A percentile compares a stretch with the other conserved stretches of the same genome.
These are phyloP conservation scores for Tetropium fuscum DNA, from an alignment of 2,888 invertebrate species.

Conservation along the genomic window DNA sequence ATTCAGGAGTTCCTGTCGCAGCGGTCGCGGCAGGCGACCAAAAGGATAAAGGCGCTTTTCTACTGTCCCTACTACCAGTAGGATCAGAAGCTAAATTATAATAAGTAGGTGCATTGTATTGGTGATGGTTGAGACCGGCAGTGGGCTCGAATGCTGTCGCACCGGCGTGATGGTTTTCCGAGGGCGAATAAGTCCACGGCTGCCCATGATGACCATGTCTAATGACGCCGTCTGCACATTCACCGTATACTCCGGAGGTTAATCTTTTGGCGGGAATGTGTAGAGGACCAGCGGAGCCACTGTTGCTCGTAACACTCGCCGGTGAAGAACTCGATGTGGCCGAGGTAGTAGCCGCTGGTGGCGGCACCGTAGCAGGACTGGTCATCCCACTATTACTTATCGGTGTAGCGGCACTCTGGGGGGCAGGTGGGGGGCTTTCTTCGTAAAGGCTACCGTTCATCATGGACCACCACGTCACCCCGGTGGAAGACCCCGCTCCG, in stretches of 20 bases:
- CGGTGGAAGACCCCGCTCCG: constrained; percentile 86
- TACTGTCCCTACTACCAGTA: constrained; percentile 72
- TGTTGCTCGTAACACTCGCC: constrained; percentile 73
- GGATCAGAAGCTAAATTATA: constrained; percentile 79
- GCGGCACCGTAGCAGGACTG: constrained; percentile 65
- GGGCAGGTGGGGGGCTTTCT: constrained; percentile 73
- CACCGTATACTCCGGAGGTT: constrained; percentile 68
- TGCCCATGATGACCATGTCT: constrained; percentile 78
- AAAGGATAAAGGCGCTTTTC: constrained; percentile 73
- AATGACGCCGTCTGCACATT: constrained; percentile 76
- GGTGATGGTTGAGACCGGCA: constrained; percentile 73
- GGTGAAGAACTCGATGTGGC: constrained; percentile 74
- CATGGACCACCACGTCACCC: constrained; percentile 88
- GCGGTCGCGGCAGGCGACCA: constrained; percentile 76
- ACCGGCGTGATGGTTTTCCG: constrained; percentile 68
- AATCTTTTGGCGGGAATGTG: constrained; percentile 91
- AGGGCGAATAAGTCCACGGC: constrained; percentile 82
- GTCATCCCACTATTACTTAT: constrained; percentile 70
- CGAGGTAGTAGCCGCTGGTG: constrained; percentile 74
- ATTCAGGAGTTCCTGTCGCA: constrained; percentile 71
- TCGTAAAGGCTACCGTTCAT: constrained; percentile 87
- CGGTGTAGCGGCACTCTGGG: constrained; percentile 67
- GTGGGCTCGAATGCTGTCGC: constrained; percentile 71
- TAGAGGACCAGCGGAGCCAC: constrained; percentile 81
- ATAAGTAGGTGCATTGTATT: constrained; percentile 81